A percentile compares a stretch with the other conserved stretches of the same genome.
phyloP scores from a whole-genome alignment of 2,113 vertebrate genomes.

The Capricornis sumatraensis region DNA sequence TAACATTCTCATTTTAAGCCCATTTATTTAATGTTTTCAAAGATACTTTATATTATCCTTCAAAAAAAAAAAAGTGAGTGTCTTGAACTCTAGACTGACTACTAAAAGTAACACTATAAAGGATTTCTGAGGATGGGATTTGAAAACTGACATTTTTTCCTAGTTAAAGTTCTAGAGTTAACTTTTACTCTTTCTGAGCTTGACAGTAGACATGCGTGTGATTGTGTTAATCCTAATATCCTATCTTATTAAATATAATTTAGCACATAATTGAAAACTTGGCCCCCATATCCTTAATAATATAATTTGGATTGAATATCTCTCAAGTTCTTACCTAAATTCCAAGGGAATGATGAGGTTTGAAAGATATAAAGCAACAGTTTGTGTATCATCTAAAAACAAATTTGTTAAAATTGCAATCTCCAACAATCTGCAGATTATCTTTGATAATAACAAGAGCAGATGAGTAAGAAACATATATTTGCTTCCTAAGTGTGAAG shows the following conservation, averaged over 20 bases:
- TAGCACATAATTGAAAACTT: neutral
- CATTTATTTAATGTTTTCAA: neutral
- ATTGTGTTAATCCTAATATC: neutral
- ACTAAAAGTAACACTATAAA: neutral
- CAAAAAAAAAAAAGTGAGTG: neutral
- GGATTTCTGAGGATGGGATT: neutral
- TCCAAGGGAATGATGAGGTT: neutral
- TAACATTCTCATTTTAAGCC: neutral
- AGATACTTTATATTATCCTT: neutral
- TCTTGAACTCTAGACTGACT: neutral
- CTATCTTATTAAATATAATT: neutral
- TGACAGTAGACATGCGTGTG: neutral
- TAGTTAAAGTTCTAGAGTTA: neutral
- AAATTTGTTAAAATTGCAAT: neutral
- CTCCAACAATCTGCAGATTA: neutral
- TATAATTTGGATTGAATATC: neutral
- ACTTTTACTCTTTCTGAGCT: neutral
- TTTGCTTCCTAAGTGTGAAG: neutral
- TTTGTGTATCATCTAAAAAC: neutral
- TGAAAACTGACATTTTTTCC: neutral
- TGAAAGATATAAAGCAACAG: neutral
- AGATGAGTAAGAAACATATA: neutral
- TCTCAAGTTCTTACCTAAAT: neutral
- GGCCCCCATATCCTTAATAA: neutral
- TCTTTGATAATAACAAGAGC: neutral